These are phyloP conservation scores for Zaprionus nigranus DNA, from an alignment of 1,140 invertebrate genomes.

Conservation along the genomic window DNA sequence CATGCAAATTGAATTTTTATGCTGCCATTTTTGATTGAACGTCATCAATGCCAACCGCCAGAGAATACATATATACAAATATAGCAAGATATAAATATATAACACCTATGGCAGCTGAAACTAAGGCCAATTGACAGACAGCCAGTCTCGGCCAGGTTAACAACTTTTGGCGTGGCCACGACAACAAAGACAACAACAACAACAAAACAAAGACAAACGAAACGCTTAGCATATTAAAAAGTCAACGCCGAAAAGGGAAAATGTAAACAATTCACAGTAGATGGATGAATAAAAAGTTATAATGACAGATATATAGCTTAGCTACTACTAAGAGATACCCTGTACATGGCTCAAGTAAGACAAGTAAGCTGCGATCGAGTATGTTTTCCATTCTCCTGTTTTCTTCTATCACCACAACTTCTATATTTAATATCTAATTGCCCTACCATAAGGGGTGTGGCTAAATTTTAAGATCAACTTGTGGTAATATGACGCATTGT, in stretches of 20 bases:
- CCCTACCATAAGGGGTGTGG: too few species aligned
- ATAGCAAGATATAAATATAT: slow-evolving; percentile 16
- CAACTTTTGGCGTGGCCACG: slow-evolving; percentile 65
- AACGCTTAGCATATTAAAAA: slow-evolving; percentile 72
- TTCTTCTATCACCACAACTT: too few species aligned
- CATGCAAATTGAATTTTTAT: slow-evolving; percentile 40
- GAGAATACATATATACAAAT: slow-evolving; percentile 8
- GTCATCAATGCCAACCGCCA: slow-evolving; percentile 35
- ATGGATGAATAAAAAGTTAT: slow-evolving; percentile 24
- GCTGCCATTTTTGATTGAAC: slow-evolving; percentile 37
- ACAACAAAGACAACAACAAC: slow-evolving; percentile 21
- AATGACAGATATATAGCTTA: slow-evolving; percentile 1
- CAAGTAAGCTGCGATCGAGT: background rate
- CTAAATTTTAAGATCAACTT: too few species aligned
- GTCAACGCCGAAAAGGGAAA: slow-evolving; percentile 58
- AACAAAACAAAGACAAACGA: slow-evolving; percentile 16
- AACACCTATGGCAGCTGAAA: slow-evolving; percentile 12
- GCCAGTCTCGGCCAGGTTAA: slow-evolving; percentile 53
- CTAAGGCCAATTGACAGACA: slow-evolving; percentile 54
- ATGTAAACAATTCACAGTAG: slow-evolving; percentile 71
- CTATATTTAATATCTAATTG: too few species aligned
- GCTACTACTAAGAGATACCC: background rate
- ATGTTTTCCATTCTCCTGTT: too few species aligned
- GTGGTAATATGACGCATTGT: too few species aligned
- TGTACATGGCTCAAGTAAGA: background rate